A percentile compares a stretch with the other conserved stretches of the same genome.
Evolutionary conservation across 1,140 invertebrate genomes (phyloP).

Genomic region (Chelonus insularis): DNA sequence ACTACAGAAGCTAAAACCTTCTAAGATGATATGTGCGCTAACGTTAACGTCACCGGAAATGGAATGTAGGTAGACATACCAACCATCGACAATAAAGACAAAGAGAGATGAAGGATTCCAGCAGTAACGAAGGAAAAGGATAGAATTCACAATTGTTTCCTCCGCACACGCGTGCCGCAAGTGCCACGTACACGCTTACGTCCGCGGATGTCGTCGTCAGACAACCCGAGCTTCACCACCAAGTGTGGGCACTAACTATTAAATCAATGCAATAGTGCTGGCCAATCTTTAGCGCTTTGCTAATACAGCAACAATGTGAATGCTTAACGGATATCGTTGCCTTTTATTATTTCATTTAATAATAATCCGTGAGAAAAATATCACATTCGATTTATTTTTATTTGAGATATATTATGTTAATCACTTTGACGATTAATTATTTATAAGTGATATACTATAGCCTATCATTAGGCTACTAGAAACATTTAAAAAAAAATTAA

Average conservation of each 20-base stretch:
- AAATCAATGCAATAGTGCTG: constrained; percentile 53
- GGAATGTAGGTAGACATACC: constrained; percentile 61
- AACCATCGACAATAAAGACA: constrained; percentile 41
- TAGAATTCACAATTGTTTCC: constrained; percentile 56
- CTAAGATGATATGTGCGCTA: constrained; percentile 40
- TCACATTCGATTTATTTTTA: too few relatives aligned
- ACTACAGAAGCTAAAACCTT: too few relatives aligned
- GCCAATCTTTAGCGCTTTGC: neutral
- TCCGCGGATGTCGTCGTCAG: constrained; percentile 18
- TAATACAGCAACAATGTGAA: too few relatives aligned
- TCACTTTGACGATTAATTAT: too few relatives aligned
- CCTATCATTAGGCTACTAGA: too few relatives aligned
- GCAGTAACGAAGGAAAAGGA: constrained; percentile 38
- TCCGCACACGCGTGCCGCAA: constrained; percentile 55
- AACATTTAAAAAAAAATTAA: too few relatives aligned
- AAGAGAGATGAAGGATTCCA: constrained; percentile 29
- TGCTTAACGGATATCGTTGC: too few relatives aligned
- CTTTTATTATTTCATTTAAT: too few relatives aligned
- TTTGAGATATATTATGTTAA: too few relatives aligned
- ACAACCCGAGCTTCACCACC: constrained; percentile 27
- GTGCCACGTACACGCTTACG: constrained; percentile 43
- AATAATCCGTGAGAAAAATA: too few relatives aligned
- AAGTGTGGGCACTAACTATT: constrained; percentile 55
- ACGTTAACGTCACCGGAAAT: constrained; percentile 59
- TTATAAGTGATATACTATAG: too few relatives aligned